phyloP scores from a whole-genome alignment of 2,797 vertebrate species.

The Alca torda region DNA sequence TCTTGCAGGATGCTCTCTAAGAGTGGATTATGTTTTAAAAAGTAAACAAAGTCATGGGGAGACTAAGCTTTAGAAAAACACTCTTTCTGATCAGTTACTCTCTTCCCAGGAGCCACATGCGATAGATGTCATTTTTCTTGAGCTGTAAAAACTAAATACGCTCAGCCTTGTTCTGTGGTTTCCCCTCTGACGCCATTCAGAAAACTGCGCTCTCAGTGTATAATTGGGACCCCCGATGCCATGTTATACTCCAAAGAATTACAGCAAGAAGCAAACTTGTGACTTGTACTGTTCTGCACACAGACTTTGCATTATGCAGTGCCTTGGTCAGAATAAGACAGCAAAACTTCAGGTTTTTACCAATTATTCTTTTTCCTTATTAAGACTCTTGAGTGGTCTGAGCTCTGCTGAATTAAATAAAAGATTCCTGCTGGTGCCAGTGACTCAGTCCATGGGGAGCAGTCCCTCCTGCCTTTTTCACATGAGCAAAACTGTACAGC shows the following conservation, averaged over 20 bases:
- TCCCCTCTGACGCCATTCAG: not conserved
- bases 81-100: not conserved
- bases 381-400: not conserved
- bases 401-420: not conserved
- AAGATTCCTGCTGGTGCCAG: not conserved
- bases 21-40: not conserved
- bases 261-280: not conserved
- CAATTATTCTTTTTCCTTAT: not conserved
- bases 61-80: not conserved
- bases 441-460: not conserved
- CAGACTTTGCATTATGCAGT: not conserved
- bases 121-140: not conserved
- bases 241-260: not conserved
- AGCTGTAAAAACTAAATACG: not conserved
- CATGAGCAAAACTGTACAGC: not conserved
- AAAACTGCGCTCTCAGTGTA: not conserved
- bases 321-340: not conserved
- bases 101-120: not conserved
- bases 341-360: not conserved
- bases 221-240: constrained; percentile 3
- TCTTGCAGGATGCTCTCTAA: not conserved
- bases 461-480: not conserved
- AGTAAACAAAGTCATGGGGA: constrained; percentile 2
- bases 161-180: not conserved
- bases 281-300: not conserved